phyloP scores from a whole-genome alignment of 2,888 invertebrate genomes.

The Caenorhabditis virilis region DNA sequence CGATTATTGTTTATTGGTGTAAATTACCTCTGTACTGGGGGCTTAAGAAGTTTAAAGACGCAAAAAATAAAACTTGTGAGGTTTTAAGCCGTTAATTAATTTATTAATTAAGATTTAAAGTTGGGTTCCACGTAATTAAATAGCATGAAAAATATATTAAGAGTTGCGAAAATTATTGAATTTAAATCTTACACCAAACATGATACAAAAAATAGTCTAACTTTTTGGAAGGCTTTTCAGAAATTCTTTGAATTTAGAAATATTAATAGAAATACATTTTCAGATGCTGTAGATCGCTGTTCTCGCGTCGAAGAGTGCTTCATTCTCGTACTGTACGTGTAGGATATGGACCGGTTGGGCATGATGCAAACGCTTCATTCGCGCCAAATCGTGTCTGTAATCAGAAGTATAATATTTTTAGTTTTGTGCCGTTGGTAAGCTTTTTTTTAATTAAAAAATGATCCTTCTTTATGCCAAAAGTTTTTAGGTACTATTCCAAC shows the following conservation, averaged over 20 bases:
- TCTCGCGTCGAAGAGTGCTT: conserved; percentile 58
- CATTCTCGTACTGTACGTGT: conserved; percentile 67
- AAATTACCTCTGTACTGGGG: too few species aligned
- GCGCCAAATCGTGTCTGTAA: conserved; percentile 89
- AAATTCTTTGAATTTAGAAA: too few species aligned
- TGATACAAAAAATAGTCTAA: too few species aligned
- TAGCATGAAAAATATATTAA: too few species aligned
- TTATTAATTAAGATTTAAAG: too few species aligned
- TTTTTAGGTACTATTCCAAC: conserved; percentile 87
- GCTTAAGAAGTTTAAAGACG: background rate
- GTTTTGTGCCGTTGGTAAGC: conserved; percentile 74
- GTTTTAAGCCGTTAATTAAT: too few species aligned
- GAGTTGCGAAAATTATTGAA: too few species aligned
- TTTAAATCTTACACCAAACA: too few species aligned
- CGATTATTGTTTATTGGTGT: too few species aligned
- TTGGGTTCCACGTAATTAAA: too few species aligned
- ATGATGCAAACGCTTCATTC: conserved; percentile 51
- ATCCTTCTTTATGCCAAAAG: background rate
- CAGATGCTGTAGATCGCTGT: conserved; percentile 65
- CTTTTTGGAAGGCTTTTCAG: too few species aligned
- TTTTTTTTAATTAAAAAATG: background rate
- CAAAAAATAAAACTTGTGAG: background rate
- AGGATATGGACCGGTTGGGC: conserved; percentile 59
- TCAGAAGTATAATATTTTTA: conserved; percentile 87
- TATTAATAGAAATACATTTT: too few species aligned